phyloP scores from a whole-genome alignment of 2,113 vertebrate genomes.

The Galemys pyrenaicus region DNA sequence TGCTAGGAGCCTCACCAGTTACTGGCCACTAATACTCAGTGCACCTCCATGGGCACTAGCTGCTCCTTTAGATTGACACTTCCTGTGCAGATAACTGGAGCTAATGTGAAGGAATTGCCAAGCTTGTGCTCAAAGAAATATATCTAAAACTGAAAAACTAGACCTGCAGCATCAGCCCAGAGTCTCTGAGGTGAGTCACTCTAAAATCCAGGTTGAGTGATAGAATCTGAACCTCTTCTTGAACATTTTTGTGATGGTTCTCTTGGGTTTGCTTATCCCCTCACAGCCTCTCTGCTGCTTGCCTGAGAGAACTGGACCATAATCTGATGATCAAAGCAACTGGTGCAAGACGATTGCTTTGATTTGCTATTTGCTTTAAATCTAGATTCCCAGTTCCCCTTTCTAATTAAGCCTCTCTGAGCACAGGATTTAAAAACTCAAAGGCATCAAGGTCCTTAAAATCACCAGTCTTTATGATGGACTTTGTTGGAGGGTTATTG shows the following conservation, averaged over 20 bases:
- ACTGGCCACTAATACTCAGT: background rate
- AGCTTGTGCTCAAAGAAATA: background rate
- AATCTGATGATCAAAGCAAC: slow-evolving; percentile 15
- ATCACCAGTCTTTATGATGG: background rate
- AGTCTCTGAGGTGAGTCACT: background rate
- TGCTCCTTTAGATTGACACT: background rate
- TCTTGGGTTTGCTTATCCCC: background rate
- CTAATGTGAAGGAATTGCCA: background rate
- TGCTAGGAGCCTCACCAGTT: background rate
- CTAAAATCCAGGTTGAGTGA: background rate
- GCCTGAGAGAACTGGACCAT: slow-evolving; percentile 33
- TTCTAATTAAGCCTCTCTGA: slow-evolving; percentile 35
- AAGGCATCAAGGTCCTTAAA: background rate
- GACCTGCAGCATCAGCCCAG: background rate
- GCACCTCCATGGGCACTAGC: background rate
- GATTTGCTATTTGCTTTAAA: slow-evolving; percentile 36
- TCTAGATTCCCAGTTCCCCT: background rate
- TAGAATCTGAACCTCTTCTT: background rate
- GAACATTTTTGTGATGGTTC: background rate
- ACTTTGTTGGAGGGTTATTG: no score
- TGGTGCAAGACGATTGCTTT: slow-evolving; percentile 37
- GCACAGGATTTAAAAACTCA: slow-evolving; percentile 15
- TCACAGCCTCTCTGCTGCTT: background rate
- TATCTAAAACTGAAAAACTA: background rate
- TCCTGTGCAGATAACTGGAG: background rate